Evolutionary conservation across 2,888 invertebrate species (phyloP), one percentile per base, ranked within the genome.

Genomic region (Pogonocherus hispidulus): DNA sequence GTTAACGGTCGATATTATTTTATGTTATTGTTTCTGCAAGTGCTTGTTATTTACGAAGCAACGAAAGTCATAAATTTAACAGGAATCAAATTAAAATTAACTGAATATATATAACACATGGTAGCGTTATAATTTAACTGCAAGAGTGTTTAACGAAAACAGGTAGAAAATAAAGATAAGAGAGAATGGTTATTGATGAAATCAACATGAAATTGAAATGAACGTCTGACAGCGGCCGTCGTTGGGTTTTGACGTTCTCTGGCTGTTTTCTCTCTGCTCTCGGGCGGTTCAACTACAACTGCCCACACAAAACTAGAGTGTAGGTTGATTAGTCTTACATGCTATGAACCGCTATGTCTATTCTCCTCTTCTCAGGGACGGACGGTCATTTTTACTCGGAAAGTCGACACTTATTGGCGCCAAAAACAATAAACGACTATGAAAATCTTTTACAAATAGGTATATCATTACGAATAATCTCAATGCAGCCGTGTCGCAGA

Each of bases 301-400:
- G 72, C 80, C 80, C 80, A 80, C 80, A 77, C 80, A 78, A 74
- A 80, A 79, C 75, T 76, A 76, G 77, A 80, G 80, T 80, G 80
- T 80, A 80, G 80, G 80, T 78, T 80, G 79, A 80, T 80, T 80
- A 80, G 79, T 77, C 77, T 79, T 78, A 80, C 79, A 80, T 79
- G 78, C 76, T 79, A 78, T 76, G 75, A 74, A 78, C 78, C 78
- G 77, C 79, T 79, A 78, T 72, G 75, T 78, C 79, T 75, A 78
- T 76, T 77, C 77, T 78, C 72, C 75, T 78, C 77, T 73, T 73
- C 46, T 59, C 71, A 71, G 63, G 69, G 70, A 66, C 71, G 70
- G 69, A 66, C 70, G 66, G 67, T 70, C 66, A 71, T 71, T 76
- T 75, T 74, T 76, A 74, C 72, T 70, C 54, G 52, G 74, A 74